These are phyloP conservation scores for Saccostrea cuccullata DNA, from an alignment of 1,140 invertebrate genomes.

Conservation along the genomic window DNA sequence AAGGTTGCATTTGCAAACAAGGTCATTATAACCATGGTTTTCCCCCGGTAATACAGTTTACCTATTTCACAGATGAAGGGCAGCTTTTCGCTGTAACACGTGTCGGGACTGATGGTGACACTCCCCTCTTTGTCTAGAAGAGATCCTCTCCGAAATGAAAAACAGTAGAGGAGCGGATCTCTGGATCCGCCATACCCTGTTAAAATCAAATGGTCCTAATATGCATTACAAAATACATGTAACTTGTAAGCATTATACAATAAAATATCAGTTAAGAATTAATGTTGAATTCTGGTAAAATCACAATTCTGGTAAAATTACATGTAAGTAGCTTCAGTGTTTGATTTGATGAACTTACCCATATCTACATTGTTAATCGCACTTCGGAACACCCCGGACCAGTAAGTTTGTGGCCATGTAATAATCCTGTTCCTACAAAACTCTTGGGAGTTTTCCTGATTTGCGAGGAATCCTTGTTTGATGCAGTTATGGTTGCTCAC, in stretches of 20 bases:
- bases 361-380: slow-evolving; percentile 17
- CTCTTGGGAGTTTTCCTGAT: slow-evolving; percentile 30
- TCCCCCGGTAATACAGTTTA: background rate
- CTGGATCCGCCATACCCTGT: background rate
- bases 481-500: background rate
- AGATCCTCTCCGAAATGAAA: slow-evolving; percentile 17
- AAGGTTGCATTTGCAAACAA: background rate
- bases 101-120: slow-evolving; percentile 19
- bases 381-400: slow-evolving; percentile 43
- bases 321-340: background rate
- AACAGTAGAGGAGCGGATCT: slow-evolving; percentile 37
- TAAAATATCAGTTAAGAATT: too few relatives aligned
- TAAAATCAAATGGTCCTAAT: background rate
- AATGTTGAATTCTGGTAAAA: too few relatives aligned
- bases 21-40: background rate
- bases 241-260: too few relatives aligned
- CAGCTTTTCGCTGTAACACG: slow-evolving; percentile 14
- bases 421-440: slow-evolving; percentile 24
- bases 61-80: slow-evolving; percentile 41
- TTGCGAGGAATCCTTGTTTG: slow-evolving; percentile 16
- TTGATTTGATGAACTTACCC: background rate
- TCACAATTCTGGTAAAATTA: too few relatives aligned
- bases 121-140: background rate
- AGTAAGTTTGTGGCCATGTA: slow-evolving; percentile 11
- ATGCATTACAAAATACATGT: background rate